These are phyloP conservation scores for Hylaea fasciaria DNA, from an alignment of 2,888 invertebrate genomes.

Conservation along the genomic window DNA sequence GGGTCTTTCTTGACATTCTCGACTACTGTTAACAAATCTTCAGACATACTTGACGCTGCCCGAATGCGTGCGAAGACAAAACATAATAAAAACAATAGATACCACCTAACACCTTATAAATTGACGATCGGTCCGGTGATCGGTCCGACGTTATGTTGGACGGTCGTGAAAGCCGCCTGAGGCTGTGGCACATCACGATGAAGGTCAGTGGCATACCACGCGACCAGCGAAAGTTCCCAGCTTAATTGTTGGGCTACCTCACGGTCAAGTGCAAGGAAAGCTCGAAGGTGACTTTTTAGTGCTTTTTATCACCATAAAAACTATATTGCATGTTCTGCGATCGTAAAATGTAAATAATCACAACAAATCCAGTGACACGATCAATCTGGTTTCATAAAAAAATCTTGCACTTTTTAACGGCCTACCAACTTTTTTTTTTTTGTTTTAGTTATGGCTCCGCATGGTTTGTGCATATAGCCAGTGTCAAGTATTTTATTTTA, in stretches of 20 bases:
- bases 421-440: background rate
- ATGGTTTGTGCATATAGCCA: too few species aligned
- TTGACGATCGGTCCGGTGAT: constrained; percentile 36
- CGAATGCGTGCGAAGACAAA: constrained; percentile 18
- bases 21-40: too few species aligned
- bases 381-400: constrained; percentile 10
- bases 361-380: constrained; percentile 7
- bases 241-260: constrained; percentile 58
- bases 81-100: constrained; percentile 27
- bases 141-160: constrained; percentile 41
- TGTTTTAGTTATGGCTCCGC: too few species aligned
- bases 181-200: constrained; percentile 63
- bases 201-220: constrained; percentile 66
- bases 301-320: constrained; percentile 38
- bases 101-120: constrained; percentile 23
- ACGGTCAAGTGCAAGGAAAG: constrained; percentile 73
- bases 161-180: constrained; percentile 70
- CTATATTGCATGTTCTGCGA: constrained; percentile 32
- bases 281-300: constrained; percentile 38
- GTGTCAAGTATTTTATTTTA: too few species aligned
- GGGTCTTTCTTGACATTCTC: too few species aligned
- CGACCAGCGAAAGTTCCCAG: constrained; percentile 74
- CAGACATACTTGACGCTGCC: too few species aligned
- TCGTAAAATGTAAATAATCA: constrained; percentile 40
- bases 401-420: background rate